Percentiles rank a stretch among this genome's conserved stretches.
Conservation (phyloP, 2,888 invertebrate genomes). For the Noctua pronuba region DNA sequence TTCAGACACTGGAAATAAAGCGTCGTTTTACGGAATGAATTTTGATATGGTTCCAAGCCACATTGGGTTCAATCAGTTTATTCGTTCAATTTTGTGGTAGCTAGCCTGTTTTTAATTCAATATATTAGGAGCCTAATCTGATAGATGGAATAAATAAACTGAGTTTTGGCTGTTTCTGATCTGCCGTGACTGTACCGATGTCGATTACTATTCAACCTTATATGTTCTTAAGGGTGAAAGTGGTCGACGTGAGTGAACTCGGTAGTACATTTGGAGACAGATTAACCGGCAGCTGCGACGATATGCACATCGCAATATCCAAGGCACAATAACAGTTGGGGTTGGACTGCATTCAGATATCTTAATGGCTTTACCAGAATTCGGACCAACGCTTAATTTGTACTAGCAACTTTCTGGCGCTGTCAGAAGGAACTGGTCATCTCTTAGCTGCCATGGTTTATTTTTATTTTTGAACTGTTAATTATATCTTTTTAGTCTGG, state of each 20-base stretch:
- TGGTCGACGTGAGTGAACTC: too few relatives aligned
- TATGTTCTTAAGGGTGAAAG: too few relatives aligned
- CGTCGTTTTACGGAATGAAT: not conserved
- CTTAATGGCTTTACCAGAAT: constrained; percentile 1
- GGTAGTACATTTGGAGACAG: not conserved
- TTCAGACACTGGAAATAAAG: constrained; percentile 14
- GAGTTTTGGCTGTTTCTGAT: not conserved
- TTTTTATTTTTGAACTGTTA: too few relatives aligned
- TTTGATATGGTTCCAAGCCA: not conserved
- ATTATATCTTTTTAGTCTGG: too few relatives aligned
- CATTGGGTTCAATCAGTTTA: not conserved
- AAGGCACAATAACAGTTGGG: not conserved
- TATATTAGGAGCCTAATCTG: not conserved
- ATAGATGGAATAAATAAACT: not conserved
- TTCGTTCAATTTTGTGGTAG: not conserved
- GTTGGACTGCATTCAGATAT: not conserved
- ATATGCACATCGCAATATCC: constrained; percentile 12
- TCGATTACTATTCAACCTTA: too few relatives aligned
- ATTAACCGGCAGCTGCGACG: not conserved
- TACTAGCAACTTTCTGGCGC: not conserved
- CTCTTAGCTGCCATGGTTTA: too few relatives aligned
- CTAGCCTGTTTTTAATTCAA: not conserved
- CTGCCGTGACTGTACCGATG: not conserved
- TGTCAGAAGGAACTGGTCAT: too few relatives aligned
- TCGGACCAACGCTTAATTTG: not conserved